Evolutionary conservation across 23 tunicate genomes (phyloP).

Genomic region (Phallusia fumigata): DNA sequence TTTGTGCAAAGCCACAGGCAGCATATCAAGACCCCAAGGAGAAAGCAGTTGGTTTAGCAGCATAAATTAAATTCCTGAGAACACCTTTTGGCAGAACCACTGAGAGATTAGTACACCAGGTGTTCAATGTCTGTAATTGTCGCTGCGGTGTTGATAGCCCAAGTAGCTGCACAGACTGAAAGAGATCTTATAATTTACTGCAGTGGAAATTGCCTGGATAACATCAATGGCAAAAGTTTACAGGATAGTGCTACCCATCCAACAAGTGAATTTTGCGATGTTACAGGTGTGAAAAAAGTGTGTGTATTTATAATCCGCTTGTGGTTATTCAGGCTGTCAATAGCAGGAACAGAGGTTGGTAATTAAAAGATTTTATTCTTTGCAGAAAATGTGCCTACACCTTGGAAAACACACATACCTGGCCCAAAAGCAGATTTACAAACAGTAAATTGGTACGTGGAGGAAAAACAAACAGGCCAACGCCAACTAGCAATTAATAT

Average conservation of each 20-base stretch:
- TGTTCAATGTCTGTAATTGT: not conserved
- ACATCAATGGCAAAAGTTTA: not conserved
- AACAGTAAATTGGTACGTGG: not conserved
- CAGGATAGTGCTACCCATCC: not conserved
- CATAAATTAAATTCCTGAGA: too few relatives aligned
- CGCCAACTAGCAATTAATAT: not conserved
- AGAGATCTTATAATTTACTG: not conserved
- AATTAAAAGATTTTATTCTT: not conserved
- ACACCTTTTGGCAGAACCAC: too few relatives aligned
- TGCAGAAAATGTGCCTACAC: slow-evolving; percentile 2
- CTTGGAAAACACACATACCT: slow-evolving; percentile 5
- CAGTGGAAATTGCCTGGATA: not conserved
- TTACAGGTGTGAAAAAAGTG: not conserved
- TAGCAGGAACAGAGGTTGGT: too few relatives aligned
- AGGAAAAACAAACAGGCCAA: not conserved
- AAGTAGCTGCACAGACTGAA: not conserved
- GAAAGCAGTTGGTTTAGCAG: too few relatives aligned
- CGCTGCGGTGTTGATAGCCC: not conserved
- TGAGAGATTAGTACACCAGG: too few relatives aligned
- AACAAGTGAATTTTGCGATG: not conserved
- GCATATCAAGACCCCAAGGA: too few relatives aligned
- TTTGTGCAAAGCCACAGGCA: too few relatives aligned
- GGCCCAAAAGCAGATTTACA: slow-evolving; percentile 9
- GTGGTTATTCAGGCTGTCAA: too few relatives aligned
- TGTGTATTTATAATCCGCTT: too few relatives aligned